A percentile compares a stretch with the other conserved stretches of the same genome.
These are phyloP conservation scores for Schizaphis graminum DNA, from an alignment of 2,888 invertebrate species.

Conservation along the genomic window DNA sequence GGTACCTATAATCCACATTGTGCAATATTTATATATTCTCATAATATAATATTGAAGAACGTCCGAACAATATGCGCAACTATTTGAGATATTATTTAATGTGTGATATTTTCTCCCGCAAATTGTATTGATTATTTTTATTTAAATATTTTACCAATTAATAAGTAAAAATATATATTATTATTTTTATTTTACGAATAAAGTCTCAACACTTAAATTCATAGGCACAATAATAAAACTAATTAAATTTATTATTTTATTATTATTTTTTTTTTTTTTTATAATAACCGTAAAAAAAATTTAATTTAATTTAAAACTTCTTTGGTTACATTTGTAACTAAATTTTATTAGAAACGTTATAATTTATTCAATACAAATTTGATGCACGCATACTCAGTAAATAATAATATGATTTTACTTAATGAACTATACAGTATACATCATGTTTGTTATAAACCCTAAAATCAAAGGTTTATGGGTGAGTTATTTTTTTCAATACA, in stretches of 20 bases:
- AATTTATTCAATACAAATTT: background rate
- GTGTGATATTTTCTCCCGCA: background rate
- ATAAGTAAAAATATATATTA: background rate
- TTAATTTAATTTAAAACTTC: background rate
- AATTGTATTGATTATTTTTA: background rate
- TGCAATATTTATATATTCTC: background rate
- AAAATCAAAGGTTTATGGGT: background rate
- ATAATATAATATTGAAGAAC: background rate
- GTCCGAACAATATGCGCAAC: background rate
- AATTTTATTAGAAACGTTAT: background rate
- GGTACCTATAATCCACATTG: background rate
- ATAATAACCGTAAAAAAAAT: background rate
- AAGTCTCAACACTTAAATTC: background rate
- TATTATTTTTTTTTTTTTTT: background rate
- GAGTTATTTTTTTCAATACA: constrained; percentile 19
- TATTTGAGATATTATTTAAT: background rate
- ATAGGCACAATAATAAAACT: background rate
- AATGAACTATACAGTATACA: constrained; percentile 14
- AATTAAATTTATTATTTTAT: background rate
- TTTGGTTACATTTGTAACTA: background rate
- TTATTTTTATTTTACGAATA: background rate
- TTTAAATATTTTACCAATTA: background rate
- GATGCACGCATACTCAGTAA: background rate
- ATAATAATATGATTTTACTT: constrained; percentile 17
- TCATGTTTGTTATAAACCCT: background rate